Percentiles rank a stretch among this genome's conserved stretches.
Evolutionary conservation across 2,888 invertebrate genomes (phyloP).

Genomic region (Leucozona laternaria): DNA sequence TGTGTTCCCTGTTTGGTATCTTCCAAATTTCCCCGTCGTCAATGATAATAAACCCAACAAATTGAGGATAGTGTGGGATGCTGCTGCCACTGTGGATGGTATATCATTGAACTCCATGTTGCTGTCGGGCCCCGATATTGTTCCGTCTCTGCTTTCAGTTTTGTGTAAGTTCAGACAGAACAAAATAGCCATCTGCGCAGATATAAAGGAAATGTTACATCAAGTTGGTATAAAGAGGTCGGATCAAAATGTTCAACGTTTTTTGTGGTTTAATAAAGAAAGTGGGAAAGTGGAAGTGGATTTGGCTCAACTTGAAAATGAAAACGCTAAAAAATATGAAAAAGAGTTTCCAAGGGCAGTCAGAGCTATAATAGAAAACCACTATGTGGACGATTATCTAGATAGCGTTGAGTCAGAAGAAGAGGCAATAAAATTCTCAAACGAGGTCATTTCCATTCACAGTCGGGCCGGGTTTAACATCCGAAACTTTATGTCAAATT

Average conservation of each 20-base stretch:
- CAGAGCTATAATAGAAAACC: constrained; percentile 72
- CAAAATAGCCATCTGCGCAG: not conserved
- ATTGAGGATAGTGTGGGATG: no score
- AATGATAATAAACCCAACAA: no score
- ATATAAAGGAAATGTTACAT: no score
- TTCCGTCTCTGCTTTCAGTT: not conserved
- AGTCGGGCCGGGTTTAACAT: not conserved
- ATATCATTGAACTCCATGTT: no score
- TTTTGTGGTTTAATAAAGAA: no score
- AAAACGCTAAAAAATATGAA: constrained; percentile 73
- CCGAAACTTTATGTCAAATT: no score
- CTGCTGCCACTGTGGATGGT: no score
- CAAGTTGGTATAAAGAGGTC: no score
- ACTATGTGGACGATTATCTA: constrained; percentile 78
- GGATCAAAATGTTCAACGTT: no score
- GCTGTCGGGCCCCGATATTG: not conserved
- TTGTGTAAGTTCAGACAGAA: not conserved
- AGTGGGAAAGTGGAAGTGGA: not conserved
- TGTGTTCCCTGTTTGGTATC: no score
- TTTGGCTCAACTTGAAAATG: constrained; percentile 63
- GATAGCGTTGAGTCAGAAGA: constrained; percentile 70
- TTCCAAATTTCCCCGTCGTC: no score
- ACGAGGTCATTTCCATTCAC: constrained; percentile 33
- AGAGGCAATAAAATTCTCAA: constrained; percentile 51
- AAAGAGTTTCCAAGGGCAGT: constrained; percentile 15